Evolutionary conservation across 2,797 vertebrate species (phyloP), one percentile per base, ranked within the genome.

Genomic region (Dicrostonyx torquatus): DNA sequence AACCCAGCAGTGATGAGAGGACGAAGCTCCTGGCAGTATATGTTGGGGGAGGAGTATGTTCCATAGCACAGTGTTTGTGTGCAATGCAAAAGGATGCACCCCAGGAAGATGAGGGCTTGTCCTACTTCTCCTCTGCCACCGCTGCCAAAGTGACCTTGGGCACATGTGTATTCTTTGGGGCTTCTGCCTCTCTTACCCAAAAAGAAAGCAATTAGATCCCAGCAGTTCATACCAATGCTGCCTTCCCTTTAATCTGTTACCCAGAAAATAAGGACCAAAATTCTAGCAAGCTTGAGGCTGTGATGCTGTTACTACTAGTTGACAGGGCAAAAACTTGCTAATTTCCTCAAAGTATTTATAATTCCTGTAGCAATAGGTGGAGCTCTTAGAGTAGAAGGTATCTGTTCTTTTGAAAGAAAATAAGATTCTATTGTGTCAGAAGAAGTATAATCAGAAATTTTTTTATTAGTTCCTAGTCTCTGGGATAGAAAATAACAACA

Each of bases 321-420:
- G 11, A 70, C 9, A 34, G 58, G n/a, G 20, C 18, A 84, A 73
- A 87, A 64, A 1, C 58, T 88, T 84, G 78, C 64, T 24, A 55
- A n/a, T 87, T 83, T 91, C 79, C 40, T 84, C 64, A 64, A 92
- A 79, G n/a, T 26, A 48, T 53, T 64, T 64, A 64, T 90, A 48
- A 60, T 94, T 90, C 55, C 58, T 80, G 0, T 92, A n/a, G 43
- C 60, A 79, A 72, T 68, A 62, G 87, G 20, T 60, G n/a, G 22
- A 73, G 22, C 50, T 79, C 80, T 89, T 79, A 31, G 60, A 78
- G 26, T 88, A 86, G 43, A 95, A 77, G 6, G 66, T 60, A 64
- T 58, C 70, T 53, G 34, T 66, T 68, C 55, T 4, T 93, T 93
- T 75, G 68, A 92, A 83, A 64, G 73, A 93, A 90, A n/a, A 90